Evolutionary conservation across 2,797 vertebrate species (phyloP).

Genomic region (Myotis planiceps): DNA sequence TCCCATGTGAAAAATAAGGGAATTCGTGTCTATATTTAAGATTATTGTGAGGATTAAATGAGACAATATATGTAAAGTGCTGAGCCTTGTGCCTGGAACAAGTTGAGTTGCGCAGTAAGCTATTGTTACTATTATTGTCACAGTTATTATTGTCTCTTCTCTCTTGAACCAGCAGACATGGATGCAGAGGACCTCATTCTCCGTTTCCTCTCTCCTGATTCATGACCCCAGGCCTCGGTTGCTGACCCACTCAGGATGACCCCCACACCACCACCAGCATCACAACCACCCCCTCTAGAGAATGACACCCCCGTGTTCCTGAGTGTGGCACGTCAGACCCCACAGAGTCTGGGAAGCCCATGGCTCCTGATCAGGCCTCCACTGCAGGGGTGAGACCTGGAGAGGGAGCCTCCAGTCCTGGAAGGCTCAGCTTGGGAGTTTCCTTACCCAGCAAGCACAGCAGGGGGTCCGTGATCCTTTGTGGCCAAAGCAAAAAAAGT

Average conservation of each 20-base stretch:
- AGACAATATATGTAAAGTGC: background rate
- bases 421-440: background rate
- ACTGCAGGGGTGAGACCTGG: background rate
- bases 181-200: background rate
- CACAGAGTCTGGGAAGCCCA: background rate
- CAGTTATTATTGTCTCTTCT: background rate
- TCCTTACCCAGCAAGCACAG: background rate
- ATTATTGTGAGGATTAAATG: background rate
- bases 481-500: background rate
- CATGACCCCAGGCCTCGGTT: background rate
- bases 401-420: background rate
- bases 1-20: background rate
- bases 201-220: background rate
- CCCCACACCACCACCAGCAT: background rate
- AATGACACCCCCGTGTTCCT: background rate
- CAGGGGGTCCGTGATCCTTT: background rate
- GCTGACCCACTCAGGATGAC: background rate
- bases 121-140: background rate
- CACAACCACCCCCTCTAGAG: background rate
- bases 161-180: background rate
- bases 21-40: background rate
- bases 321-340: rapidly evolving
- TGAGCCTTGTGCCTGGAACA: background rate
- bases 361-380: background rate
- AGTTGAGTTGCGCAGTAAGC: background rate